Evolutionary conservation across 1,140 invertebrate species (phyloP).

Genomic region (Drosophila oshimai): DNA sequence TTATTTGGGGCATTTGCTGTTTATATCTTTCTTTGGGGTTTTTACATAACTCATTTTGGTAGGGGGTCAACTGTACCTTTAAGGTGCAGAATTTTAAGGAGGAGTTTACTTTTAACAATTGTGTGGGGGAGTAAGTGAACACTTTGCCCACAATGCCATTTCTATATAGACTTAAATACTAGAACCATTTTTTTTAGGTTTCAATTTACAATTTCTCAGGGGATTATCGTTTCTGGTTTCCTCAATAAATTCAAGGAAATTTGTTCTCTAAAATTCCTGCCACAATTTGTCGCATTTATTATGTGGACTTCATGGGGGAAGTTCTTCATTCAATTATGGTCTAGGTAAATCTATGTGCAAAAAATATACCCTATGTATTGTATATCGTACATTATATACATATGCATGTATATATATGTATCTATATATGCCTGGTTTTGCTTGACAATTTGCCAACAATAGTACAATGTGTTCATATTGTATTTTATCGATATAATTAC

Average conservation of each 20-base stretch:
- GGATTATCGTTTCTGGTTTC: background rate
- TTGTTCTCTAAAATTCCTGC: slow-evolving; percentile 26
- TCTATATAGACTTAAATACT: slow-evolving; percentile 41
- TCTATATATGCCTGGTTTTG: slow-evolving; percentile 41
- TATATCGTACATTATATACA: slow-evolving; percentile 80
- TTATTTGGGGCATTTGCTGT: slow-evolving; percentile 14
- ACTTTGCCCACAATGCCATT: background rate
- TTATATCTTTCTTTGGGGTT: slow-evolving; percentile 13
- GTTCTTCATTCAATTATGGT: slow-evolving; percentile 38
- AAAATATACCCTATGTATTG: slow-evolving; percentile 74
- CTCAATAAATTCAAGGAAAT: too few relatives aligned
- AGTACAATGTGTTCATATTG: slow-evolving; percentile 52
- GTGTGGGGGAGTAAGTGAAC: background rate
- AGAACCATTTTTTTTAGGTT: slow-evolving; percentile 22
- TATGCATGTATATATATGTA: slow-evolving; percentile 49
- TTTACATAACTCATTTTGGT: slow-evolving; percentile 17
- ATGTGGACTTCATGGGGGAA: slow-evolving; percentile 19
- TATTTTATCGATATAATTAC: slow-evolving; percentile 45
- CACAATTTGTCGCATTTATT: slow-evolving; percentile 25
- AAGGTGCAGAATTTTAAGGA: slow-evolving; percentile 3
- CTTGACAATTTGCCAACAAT: slow-evolving; percentile 77
- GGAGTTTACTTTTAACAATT: slow-evolving; percentile 8
- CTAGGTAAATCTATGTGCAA: slow-evolving; percentile 79
- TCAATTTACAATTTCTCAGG: slow-evolving; percentile 61
- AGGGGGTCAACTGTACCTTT: slow-evolving; percentile 21